phyloP scores from a whole-genome alignment of 2,113 vertebrate species.

The Plecturocebus donacophilus region DNA sequence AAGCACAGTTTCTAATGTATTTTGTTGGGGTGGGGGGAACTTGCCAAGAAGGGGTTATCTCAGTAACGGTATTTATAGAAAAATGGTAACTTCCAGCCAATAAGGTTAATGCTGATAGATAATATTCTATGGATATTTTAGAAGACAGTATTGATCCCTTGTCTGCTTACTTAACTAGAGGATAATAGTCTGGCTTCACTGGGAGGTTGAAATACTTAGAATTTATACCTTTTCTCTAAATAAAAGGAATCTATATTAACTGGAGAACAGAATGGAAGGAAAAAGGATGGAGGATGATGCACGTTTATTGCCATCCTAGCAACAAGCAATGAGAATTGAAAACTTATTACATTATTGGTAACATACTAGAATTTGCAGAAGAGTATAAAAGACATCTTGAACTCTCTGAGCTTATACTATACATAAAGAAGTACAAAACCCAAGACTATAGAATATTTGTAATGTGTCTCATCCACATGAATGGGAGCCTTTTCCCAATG shows the following conservation, averaged over 20 bases:
- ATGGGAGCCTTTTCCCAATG: not conserved
- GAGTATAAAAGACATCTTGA: not conserved
- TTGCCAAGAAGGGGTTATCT: conserved; percentile 44
- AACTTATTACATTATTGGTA: not conserved
- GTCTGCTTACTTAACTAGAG: conserved; percentile 68
- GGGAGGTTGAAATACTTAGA: conserved; percentile 33
- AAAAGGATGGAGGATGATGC: not conserved
- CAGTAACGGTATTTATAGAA: not conserved
- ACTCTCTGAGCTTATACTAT: not conserved
- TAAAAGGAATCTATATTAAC: conserved; percentile 67
- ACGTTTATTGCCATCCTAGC: not conserved
- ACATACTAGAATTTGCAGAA: not conserved
- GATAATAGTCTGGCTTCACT: conserved; percentile 72
- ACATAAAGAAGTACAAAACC: not conserved
- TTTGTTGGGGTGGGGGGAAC: conserved; percentile 2
- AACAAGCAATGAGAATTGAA: not conserved
- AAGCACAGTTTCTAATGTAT: conserved; percentile 32
- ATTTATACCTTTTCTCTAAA: conserved; percentile 31
- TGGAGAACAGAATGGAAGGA: conserved; percentile 49
- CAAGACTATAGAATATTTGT: not conserved
- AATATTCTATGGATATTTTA: conserved; percentile 65
- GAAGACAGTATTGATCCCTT: conserved; percentile 70
- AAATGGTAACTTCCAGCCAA: conserved; percentile 41
- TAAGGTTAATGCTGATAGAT: conserved; percentile 12
- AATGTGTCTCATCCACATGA: not conserved